Percentiles rank a stretch among this genome's conserved stretches.
Conservation (phyloP, 2,888 invertebrate species). For the Drosophila conformis region DNA sequence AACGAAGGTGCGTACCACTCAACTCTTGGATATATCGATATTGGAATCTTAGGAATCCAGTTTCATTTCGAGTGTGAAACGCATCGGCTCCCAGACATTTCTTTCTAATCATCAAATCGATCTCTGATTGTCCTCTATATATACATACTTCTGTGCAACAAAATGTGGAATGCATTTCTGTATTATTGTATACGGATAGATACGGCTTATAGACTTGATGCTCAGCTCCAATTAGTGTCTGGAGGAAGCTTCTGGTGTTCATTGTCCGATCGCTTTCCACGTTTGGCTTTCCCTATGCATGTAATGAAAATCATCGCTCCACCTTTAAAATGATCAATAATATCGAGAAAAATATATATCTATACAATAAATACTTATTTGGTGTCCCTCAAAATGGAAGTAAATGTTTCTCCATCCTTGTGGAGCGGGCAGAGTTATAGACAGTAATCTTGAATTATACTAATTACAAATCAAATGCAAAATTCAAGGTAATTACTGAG, state of each 20-base stretch:
- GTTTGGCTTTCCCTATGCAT: neutral
- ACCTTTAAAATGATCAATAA: neutral
- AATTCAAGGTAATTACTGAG: neutral
- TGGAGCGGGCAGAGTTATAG: slow-evolving; percentile 10
- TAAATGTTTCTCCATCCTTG: neutral
- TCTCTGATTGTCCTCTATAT: neutral
- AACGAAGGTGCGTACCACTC: slow-evolving; percentile 85
- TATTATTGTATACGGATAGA: neutral
- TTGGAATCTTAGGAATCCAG: neutral
- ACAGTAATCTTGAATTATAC: neutral
- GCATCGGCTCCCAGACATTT: slow-evolving; percentile 2
- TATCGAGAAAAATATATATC: neutral
- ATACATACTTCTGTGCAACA: neutral
- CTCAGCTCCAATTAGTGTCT: neutral
- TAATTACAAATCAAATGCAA: neutral
- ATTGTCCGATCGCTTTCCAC: neutral
- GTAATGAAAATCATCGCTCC: neutral
- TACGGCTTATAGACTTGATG: neutral
- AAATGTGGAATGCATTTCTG: neutral
- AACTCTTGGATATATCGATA: neutral
- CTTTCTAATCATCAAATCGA: neutral
- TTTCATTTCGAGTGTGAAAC: neutral
- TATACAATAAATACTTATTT: neutral
- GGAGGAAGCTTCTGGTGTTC: neutral
- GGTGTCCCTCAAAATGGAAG: neutral